A percentile compares a stretch with the other conserved stretches of the same genome.
These are phyloP conservation scores for Styela plicata DNA, from an alignment of 23 tunicate genomes.

Conservation along the genomic window DNA sequence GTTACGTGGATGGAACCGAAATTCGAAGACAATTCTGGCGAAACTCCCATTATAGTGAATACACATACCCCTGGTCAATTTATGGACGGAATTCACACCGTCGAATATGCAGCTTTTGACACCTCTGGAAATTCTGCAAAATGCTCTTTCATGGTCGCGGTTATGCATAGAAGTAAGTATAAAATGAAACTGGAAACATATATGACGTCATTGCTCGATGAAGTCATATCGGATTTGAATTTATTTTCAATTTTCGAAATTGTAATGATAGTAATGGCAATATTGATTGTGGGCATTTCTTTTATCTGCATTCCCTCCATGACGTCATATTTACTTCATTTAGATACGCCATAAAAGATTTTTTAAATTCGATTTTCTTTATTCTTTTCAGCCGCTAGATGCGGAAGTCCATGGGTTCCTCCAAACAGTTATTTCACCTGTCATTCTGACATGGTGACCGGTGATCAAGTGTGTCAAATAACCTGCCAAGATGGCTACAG, in stretches of 20 bases:
- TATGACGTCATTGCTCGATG: too few species aligned
- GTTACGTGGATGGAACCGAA: slow-evolving; percentile 58
- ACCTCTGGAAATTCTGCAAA: slow-evolving; percentile 35
- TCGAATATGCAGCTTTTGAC: slow-evolving; percentile 52
- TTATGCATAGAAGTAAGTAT: slow-evolving; percentile 46
- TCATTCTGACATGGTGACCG: slow-evolving; percentile 30
- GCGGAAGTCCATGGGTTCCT: slow-evolving; percentile 55
- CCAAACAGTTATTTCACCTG: slow-evolving; percentile 61
- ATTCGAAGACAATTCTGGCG: slow-evolving; percentile 71
- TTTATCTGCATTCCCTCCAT: too few species aligned
- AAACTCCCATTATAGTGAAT: not conserved
- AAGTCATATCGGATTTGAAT: too few species aligned
- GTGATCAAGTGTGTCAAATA: slow-evolving; percentile 44
- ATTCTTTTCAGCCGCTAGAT: slow-evolving; percentile 27
- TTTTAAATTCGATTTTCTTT: not conserved
- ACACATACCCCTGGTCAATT: slow-evolving; percentile 53
- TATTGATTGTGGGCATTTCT: too few species aligned
- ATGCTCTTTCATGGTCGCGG: slow-evolving; percentile 55
- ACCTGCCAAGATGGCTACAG: slow-evolving; percentile 40
- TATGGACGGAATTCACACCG: slow-evolving; percentile 55
- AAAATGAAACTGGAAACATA: too few species aligned
- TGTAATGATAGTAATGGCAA: too few species aligned
- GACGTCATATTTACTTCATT: too few species aligned
- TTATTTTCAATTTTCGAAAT: too few species aligned
- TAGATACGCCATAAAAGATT: too few species aligned